A percentile compares a stretch with the other conserved stretches of the same genome.
Conservation (phyloP, 1,140 invertebrate genomes). For the Aphis gossypii region DNA sequence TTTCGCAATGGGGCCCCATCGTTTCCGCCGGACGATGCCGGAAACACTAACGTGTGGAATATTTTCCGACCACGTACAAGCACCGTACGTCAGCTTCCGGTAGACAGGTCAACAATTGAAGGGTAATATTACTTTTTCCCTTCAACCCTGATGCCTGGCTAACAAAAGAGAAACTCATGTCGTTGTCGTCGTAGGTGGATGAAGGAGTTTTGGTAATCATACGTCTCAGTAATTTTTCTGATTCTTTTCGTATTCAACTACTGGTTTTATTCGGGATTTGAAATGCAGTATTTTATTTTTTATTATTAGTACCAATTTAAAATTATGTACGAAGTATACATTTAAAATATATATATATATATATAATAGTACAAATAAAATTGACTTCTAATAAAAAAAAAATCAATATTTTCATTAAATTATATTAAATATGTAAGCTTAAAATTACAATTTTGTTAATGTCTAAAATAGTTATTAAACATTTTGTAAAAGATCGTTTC, state of each 20-base stretch:
- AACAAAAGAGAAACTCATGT: constrained; percentile 38
- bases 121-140: constrained; percentile 44
- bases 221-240: constrained; percentile 42
- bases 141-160: neutral
- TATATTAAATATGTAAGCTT: too few relatives aligned
- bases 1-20: neutral
- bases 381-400: too few relatives aligned
- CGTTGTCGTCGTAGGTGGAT: neutral
- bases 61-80: constrained; percentile 21
- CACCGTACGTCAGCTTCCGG: constrained; percentile 35
- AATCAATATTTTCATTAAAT: too few relatives aligned
- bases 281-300: neutral
- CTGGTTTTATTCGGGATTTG: neutral
- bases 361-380: too few relatives aligned
- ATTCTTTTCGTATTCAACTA: neutral
- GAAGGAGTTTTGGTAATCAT: constrained; percentile 31
- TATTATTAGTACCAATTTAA: neutral
- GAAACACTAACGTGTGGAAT: constrained; percentile 20
- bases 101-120: constrained; percentile 45
- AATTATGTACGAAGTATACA: neutral
- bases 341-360: neutral
- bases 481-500: neutral
- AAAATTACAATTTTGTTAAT: too few relatives aligned
- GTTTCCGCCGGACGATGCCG: constrained; percentile 20
- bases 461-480: neutral